Conservation (phyloP, 2,888 invertebrate species). For the Corbicula japonica region DNA sequence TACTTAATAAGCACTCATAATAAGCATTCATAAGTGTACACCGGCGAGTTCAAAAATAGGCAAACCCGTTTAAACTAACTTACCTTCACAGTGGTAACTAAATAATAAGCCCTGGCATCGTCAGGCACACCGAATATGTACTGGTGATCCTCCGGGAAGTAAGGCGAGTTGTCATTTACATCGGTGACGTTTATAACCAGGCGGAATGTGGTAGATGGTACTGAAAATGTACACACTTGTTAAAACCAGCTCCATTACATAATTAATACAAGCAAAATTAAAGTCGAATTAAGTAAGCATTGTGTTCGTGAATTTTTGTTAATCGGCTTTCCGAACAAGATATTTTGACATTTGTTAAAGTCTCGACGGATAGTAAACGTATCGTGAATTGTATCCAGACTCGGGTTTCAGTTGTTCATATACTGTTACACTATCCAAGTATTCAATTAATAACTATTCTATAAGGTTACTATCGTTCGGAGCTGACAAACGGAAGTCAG, state of each 20-base stretch:
- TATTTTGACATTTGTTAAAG: neutral
- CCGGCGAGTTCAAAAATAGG: neutral
- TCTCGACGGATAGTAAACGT: neutral
- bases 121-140: constrained; percentile 45
- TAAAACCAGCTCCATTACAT: neutral
- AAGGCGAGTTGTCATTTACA: constrained; percentile 55
- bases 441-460: no score
- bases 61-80: neutral
- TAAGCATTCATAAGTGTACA: neutral
- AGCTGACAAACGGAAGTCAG: no score
- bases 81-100: constrained; percentile 37
- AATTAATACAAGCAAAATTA: no score
- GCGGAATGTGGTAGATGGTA: constrained; percentile 13
- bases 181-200: constrained; percentile 48
- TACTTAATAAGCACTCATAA: neutral
- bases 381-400: neutral
- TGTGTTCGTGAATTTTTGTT: no score
- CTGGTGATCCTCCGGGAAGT: constrained; percentile 29
- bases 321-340: no score
- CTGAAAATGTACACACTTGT: neutral
- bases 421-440: no score
- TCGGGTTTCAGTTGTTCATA: neutral
- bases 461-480: no score
- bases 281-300: no score
- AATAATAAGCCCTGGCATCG: constrained; percentile 47